Evolutionary conservation across 2,888 invertebrate genomes (phyloP), one percentile per base, ranked within the genome.

Genomic region (Microdon myrmicae): DNA sequence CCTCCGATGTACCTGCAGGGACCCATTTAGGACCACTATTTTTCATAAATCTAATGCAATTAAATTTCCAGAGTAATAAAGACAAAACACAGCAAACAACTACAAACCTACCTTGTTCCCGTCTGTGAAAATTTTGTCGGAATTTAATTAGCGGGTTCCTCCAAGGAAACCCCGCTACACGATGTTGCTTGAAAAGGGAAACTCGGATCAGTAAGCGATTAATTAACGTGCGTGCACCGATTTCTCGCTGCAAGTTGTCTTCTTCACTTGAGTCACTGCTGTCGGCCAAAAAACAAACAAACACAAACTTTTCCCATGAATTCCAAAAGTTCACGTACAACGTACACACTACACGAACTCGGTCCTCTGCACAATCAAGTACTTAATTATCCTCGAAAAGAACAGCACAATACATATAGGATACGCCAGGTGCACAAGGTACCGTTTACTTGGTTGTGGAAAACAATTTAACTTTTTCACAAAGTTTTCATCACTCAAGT

Each of bases 51-150:
- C n/a, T n/a, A n/a, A n/a, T n/a, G n/a, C n/a, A n/a, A n/a, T n/a
- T n/a, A n/a, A n/a, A n/a, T n/a, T n/a, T n/a, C n/a, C n/a, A n/a
- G n/a, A n/a, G n/a, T n/a, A n/a, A n/a, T n/a, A n/a, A n/a, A n/a
- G n/a, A n/a, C n/a, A n/a, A n/a, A n/a, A n/a, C n/a, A n/a, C n/a
- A n/a, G n/a, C n/a, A n/a, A n/a, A n/a, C n/a, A n/a, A n/a, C n/a
- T n/a, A n/a, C 34, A 9, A 16, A 37, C 68, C 74, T 74, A 80
- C 80, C 80, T 80, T 80, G 72, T 80, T 80, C 68, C 79, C 80
- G 79, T 80, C 80, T 71, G 80, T 79, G 74, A 80, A 80, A 80
- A 80, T 80, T 72, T 76, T 80, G 80, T 70, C 73, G 72, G 73
- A 69, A 73, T 73, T 74, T 73, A 69, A 72, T 74, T 71, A 73